Conservation (phyloP, 1,140 invertebrate genomes). For the Nylanderia fulva region DNA sequence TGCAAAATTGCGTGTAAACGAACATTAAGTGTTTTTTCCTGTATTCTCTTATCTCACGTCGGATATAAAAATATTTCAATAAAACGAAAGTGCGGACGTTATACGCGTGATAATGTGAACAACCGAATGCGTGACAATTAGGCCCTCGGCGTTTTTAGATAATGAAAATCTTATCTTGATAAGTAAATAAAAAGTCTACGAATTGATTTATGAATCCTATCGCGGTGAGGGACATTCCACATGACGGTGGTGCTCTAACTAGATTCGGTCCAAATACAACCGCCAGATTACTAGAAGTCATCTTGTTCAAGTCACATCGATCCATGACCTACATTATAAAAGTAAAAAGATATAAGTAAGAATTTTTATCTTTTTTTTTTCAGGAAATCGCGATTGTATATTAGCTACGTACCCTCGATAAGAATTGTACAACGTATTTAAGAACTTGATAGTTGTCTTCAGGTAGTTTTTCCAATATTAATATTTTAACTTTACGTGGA, state of each 20-base stretch:
- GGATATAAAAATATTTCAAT: constrained; percentile 72
- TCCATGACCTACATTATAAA: constrained; percentile 93
- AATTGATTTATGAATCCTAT: constrained; percentile 98
- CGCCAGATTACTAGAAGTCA: constrained; percentile 97
- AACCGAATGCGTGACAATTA: constrained; percentile 68
- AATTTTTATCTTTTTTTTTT: neutral
- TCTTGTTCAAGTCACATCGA: constrained; percentile 96
- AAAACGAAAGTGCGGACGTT: constrained; percentile 65
- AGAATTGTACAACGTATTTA: constrained; percentile 97
- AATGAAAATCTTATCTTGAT: constrained; percentile 95
- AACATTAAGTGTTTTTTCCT: constrained; percentile 60
- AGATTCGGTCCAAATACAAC: constrained; percentile 98
- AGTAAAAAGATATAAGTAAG: constrained; percentile 57
- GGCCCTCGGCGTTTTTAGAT: constrained; percentile 87
- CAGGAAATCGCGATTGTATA: neutral
- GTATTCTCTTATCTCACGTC: constrained; percentile 52
- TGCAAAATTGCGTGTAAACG: constrained; percentile 65
- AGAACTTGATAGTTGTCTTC: constrained; percentile 97
- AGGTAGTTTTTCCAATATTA: constrained; percentile 96
- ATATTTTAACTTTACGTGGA: constrained; percentile 93
- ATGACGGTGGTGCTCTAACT: constrained; percentile 91
- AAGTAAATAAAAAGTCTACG: constrained; percentile 94
- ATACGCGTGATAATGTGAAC: constrained; percentile 56
- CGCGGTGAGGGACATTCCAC: constrained; percentile 94
- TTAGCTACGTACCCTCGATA: constrained; percentile 91